These are phyloP conservation scores for Muntiacus muntjak DNA, from an alignment of 2,113 vertebrate genomes.

Conservation along the genomic window DNA sequence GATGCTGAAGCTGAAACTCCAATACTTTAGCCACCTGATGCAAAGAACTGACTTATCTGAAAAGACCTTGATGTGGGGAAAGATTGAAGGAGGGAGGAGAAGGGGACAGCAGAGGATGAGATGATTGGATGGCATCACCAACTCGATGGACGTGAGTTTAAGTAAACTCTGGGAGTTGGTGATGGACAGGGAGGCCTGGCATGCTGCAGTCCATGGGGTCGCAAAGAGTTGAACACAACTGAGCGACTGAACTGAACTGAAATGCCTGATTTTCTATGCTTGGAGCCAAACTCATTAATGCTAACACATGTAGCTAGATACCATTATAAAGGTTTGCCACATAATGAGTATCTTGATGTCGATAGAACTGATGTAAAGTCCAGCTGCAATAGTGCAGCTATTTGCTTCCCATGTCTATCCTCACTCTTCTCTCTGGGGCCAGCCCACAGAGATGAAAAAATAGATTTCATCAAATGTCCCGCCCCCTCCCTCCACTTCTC, in stretches of 20 bases:
- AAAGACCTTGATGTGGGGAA: not conserved
- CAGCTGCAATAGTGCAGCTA: rapidly evolving
- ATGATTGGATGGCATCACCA: not conserved
- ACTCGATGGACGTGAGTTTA: not conserved
- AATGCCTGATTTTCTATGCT: not conserved
- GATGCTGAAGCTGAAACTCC: not conserved
- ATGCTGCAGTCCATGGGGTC: not conserved
- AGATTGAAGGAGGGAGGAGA: rapidly evolving
- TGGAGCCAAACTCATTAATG: not conserved
- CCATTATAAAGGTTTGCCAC: not conserved
- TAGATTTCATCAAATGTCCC: not conserved
- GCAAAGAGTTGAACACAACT: rapidly evolving
- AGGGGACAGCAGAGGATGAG: not conserved
- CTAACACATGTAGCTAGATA: not conserved
- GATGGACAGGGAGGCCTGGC: not conserved
- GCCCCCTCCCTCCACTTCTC: not conserved
- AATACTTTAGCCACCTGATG: not conserved
- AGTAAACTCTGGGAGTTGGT: not conserved
- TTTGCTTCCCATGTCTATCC: too few relatives aligned
- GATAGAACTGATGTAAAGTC: not conserved
- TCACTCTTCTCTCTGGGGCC: not conserved
- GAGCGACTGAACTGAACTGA: not conserved
- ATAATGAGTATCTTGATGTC: not conserved
- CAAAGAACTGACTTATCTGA: not conserved
- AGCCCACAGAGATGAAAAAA: not conserved